Evolutionary conservation across 1,140 invertebrate species (phyloP).

Genomic region (Trachymyrmex cornetzi): DNA sequence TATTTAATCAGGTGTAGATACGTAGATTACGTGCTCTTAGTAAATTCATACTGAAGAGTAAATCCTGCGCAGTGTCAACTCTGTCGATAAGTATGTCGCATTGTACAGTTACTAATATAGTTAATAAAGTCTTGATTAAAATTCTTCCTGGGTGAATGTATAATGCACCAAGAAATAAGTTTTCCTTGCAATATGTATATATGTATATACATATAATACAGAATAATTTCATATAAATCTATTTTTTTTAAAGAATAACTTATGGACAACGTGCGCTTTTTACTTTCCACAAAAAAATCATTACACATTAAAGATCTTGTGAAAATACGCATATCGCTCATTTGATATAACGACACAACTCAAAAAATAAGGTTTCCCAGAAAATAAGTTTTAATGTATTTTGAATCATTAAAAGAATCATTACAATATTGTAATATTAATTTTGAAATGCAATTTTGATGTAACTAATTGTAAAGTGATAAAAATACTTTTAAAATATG

Average conservation of each 20-base stretch:
- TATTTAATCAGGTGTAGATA: background rate
- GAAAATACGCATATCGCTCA: background rate
- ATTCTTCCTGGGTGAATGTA: background rate
- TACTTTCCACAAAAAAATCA: background rate
- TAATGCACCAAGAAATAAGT: background rate
- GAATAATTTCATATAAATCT: background rate
- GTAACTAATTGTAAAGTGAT: no score
- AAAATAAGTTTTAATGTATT: no score
- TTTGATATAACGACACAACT: background rate
- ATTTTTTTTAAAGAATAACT: background rate
- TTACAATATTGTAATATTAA: no score
- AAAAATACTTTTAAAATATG: no score
- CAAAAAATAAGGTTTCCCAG: no score
- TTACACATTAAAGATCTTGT: background rate
- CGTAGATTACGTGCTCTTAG: background rate
- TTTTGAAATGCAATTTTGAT: no score
- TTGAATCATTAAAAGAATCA: no score
- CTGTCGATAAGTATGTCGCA: slow-evolving; percentile 1
- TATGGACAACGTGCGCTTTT: background rate
- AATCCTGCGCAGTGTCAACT: background rate
- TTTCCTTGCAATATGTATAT: background rate
- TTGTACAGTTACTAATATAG: slow-evolving; percentile 51
- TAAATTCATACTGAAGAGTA: slow-evolving; percentile 7
- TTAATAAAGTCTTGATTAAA: slow-evolving; percentile 34
- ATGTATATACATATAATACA: background rate